These are phyloP conservation scores for Tinea trinotella DNA, from an alignment of 2,888 invertebrate species.

Conservation along the genomic window DNA sequence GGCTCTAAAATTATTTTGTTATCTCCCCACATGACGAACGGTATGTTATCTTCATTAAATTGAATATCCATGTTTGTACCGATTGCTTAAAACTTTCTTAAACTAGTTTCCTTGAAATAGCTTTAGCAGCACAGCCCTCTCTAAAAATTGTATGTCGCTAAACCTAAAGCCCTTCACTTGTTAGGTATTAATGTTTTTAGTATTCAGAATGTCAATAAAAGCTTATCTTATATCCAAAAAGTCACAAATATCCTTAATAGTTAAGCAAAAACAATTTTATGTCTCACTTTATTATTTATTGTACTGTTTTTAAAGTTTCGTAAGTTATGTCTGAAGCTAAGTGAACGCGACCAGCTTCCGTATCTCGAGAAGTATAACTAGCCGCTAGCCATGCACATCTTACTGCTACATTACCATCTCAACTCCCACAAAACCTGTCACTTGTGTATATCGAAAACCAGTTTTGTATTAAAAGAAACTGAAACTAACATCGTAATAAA, in stretches of 20 bases:
- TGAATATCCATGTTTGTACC: constrained; percentile 50
- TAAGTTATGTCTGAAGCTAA: no score
- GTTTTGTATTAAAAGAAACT: background rate
- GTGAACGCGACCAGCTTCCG: background rate
- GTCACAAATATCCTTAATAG: no score
- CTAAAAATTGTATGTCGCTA: background rate
- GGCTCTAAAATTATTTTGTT: constrained; percentile 75
- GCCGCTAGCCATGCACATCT: constrained; percentile 1
- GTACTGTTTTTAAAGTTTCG: no score
- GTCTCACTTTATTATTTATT: no score
- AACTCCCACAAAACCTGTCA: background rate
- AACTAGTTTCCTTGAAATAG: background rate
- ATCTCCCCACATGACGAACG: constrained; percentile 75
- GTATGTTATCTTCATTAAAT: constrained; percentile 68
- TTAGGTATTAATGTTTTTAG: no score
- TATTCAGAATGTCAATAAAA: no score
- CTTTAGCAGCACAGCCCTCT: background rate
- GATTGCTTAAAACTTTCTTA: background rate
- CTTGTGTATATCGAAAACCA: no score
- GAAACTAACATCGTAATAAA: background rate
- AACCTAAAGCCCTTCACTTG: background rate
- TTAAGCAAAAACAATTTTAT: no score
- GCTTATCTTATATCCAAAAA: no score
- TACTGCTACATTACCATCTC: background rate
- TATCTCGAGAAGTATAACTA: background rate